Evolutionary conservation across 2,113 vertebrate species (phyloP), one percentile per base, ranked within the genome.

Genomic region (Bungarus multicinctus): DNA sequence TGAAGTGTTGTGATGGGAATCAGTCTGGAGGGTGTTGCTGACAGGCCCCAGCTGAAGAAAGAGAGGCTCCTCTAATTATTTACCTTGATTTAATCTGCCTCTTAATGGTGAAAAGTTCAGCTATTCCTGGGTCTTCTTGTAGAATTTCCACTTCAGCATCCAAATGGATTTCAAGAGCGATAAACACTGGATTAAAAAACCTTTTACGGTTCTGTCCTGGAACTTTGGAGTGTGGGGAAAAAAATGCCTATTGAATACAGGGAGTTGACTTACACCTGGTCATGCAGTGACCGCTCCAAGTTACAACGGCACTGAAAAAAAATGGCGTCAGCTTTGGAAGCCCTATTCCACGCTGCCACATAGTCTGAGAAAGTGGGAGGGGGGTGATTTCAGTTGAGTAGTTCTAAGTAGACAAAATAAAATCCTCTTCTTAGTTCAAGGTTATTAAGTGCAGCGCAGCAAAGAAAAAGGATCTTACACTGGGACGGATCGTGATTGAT

Each of bases 1-100:
- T 85, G 22, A 1, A 92, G 88, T 93, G 89, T 89, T 93, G 88
- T 57, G 95, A 90, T 5, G 94, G 12, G 22, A 91, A 85, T 39
- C 90, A 85, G 58, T 94, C 94, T 96, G 94, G 58, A 64, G 95
- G 88, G 93, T 81, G 54, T 90, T 90, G 74, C 53, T 87, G 74
- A 91, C 90, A 95, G 27, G 4, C 20, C 25, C 69, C 3, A 34
- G 30, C 3, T 55, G 18, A 4, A 43, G 8, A 52, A 53, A 88
- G 53, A 22, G 30, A 23, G 20, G 20, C 3, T 81, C n/a, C 6
- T 34, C n/a, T 52, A 47, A n/a, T 85, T 47, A 58, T 64, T 25
- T 85, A 91, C 43, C 16, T 60, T 45, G 89, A 64, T 69, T 89
- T 57, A 94, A 94, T 57, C 14, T 0, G 22, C 95, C 90, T 90